phyloP scores from a whole-genome alignment of 2,797 vertebrate genomes.

The Gobionotothen gibberifrons region DNA sequence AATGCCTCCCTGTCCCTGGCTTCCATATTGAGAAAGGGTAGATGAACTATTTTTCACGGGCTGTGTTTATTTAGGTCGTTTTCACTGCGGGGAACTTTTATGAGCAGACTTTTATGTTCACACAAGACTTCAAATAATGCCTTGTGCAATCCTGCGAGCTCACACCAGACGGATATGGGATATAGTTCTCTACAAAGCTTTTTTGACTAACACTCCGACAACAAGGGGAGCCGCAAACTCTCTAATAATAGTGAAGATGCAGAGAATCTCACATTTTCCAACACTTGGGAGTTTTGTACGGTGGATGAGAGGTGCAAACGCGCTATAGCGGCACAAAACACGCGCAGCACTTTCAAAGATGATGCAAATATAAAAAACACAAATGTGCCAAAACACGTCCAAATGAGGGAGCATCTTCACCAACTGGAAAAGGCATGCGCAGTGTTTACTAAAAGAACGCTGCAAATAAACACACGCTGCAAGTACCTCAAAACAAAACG shows the following conservation, averaged over 20 bases:
- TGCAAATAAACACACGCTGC: too few species aligned
- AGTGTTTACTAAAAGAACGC: too few species aligned
- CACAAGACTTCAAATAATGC: conserved; percentile 54
- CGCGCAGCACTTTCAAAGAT: too few species aligned
- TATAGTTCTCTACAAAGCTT: conserved; percentile 49
- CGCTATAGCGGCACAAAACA: too few species aligned
- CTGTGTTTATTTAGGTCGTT: conserved; percentile 66
- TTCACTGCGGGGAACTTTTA: conserved; percentile 64
- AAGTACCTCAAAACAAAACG: too few species aligned
- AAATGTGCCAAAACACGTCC: too few species aligned
- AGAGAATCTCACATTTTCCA: conserved; percentile 14
- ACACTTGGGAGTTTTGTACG: conserved; percentile 15
- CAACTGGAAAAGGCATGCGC: too few species aligned
- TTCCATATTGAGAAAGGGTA: conserved; percentile 35
- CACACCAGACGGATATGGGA: conserved; percentile 22
- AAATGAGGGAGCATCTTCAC: too few species aligned
- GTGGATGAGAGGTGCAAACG: too few species aligned
- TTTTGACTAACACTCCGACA: conserved; percentile 35
- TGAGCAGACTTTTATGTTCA: conserved; percentile 64
- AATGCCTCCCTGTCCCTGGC: conserved; percentile 28
- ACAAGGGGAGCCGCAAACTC: conserved; percentile 41
- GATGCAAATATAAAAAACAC: too few species aligned
- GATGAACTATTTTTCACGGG: conserved; percentile 48
- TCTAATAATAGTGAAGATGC: conserved; percentile 29
- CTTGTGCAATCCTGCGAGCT: conserved; percentile 39